Evolutionary conservation across 2,113 vertebrate species (phyloP).

Genomic region (Athene noctua): DNA sequence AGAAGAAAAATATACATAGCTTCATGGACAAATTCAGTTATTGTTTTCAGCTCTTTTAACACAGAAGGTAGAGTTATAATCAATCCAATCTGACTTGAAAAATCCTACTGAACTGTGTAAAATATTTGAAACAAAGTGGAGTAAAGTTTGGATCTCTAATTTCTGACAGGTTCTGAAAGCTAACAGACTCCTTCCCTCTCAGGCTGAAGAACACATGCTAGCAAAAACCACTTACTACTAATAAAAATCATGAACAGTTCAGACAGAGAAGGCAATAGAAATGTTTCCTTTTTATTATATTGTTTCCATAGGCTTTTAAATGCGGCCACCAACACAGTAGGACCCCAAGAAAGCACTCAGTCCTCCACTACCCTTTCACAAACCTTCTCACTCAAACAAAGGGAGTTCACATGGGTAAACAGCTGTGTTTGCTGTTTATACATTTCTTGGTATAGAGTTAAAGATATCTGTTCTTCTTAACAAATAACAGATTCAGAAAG

Average conservation of each 20-base stretch:
- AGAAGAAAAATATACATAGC: not conserved
- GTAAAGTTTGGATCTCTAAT: not conserved
- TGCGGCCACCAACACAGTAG: not conserved
- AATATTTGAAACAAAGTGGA: not conserved
- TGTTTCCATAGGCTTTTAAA: not conserved
- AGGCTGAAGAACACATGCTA: not conserved
- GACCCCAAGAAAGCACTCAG: not conserved
- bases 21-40: constrained; percentile 38
- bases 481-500: not conserved
- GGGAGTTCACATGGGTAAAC: not conserved
- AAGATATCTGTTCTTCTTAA: not conserved
- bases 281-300: not conserved
- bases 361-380: not conserved
- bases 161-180: not conserved
- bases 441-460: not conserved
- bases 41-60: not conserved
- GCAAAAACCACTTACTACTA: not conserved
- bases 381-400: not conserved
- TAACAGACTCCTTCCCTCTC: not conserved
- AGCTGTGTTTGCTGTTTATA: not conserved
- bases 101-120: not conserved
- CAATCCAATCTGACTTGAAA: not conserved
- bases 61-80: not conserved
- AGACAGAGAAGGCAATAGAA: not conserved
- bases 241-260: not conserved